Evolutionary conservation across 2,113 vertebrate species (phyloP).

Genomic region (Zeus faber): DNA sequence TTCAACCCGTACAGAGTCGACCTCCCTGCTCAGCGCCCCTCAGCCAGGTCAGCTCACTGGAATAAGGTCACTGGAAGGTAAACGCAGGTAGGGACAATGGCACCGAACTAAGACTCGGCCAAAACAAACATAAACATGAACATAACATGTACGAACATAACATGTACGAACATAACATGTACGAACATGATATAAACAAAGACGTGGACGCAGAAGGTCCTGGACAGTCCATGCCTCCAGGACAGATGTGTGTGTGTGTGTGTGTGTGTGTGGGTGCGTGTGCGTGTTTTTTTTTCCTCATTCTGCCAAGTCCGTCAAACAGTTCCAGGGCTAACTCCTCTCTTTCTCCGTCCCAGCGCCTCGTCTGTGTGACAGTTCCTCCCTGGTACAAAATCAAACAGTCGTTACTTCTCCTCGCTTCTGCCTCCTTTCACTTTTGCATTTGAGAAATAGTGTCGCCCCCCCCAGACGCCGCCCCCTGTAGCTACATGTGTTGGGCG

Average conservation of each 20-base stretch:
- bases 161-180: too few relatives aligned
- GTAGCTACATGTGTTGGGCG: slow-evolving; percentile 83
- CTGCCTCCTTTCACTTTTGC: slow-evolving; percentile 68
- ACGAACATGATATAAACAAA: slow-evolving; percentile 43
- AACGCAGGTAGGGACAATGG: slow-evolving; percentile 40
- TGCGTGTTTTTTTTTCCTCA: too few relatives aligned
- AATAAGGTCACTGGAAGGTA: slow-evolving; percentile 35
- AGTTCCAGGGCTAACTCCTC: slow-evolving; percentile 28
- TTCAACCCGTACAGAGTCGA: too few relatives aligned
- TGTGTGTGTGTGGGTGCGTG: too few relatives aligned
- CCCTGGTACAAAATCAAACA: slow-evolving; percentile 67
- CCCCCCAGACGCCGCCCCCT: slow-evolving; percentile 34
- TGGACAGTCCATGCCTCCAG: slow-evolving; percentile 35
- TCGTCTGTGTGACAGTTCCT: slow-evolving; percentile 58
- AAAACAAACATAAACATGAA: too few relatives aligned
- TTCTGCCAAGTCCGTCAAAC: slow-evolving; percentile 19
- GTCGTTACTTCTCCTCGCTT: slow-evolving; percentile 47
- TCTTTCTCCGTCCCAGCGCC: slow-evolving; percentile 58
- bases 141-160: too few relatives aligned
- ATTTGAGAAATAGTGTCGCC: slow-evolving; percentile 64
- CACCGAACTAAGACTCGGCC: slow-evolving; percentile 37
- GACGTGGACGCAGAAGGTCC: slow-evolving; percentile 34
- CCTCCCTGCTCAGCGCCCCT: too few relatives aligned
- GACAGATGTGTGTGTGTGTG: slow-evolving; percentile 36
- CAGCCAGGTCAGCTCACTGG: too few relatives aligned